These are phyloP conservation scores for Rhinichthys osculus DNA, from an alignment of 2,797 vertebrate species.

Conservation along the genomic window DNA sequence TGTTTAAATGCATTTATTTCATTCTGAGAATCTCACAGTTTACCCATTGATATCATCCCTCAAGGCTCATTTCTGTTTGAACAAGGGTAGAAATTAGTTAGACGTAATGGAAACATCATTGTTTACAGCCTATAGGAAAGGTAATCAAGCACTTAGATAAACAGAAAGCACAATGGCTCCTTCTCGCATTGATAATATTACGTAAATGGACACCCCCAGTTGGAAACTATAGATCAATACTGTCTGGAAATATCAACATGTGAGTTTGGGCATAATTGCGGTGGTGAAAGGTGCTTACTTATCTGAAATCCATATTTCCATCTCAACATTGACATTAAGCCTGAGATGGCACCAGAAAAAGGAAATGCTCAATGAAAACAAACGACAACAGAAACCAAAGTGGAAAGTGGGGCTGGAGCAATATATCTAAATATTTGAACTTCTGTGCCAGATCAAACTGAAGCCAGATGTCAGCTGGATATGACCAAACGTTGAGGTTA, in stretches of 20 bases:
- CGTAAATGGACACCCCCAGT: slow-evolving; percentile 46
- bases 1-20: slow-evolving; percentile 12
- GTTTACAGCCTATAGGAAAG: slow-evolving; percentile 49
- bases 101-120: slow-evolving; percentile 33
- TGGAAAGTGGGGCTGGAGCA: slow-evolving; percentile 3
- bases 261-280: slow-evolving; percentile 56
- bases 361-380: slow-evolving; percentile 40
- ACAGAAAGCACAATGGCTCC: slow-evolving; percentile 53
- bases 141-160: slow-evolving; percentile 56
- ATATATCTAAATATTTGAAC: slow-evolving; percentile 47
- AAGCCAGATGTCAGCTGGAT: slow-evolving; percentile 44
- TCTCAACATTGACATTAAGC: slow-evolving; percentile 49
- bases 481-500: neutral
- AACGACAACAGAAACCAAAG: slow-evolving; percentile 35
- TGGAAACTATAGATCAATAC: slow-evolving; percentile 57
- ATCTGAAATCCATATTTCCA: slow-evolving; percentile 61
- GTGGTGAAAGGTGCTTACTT: slow-evolving; percentile 43
- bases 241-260: slow-evolving; percentile 65
- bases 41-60: neutral
- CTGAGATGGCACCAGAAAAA: slow-evolving; percentile 46
- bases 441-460: slow-evolving; percentile 36
- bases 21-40: slow-evolving; percentile 8
- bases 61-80: slow-evolving; percentile 24
- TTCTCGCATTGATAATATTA: slow-evolving; percentile 47
- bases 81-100: slow-evolving; percentile 37